These are phyloP conservation scores for Lomographa bimaculata DNA, from an alignment of 2,888 invertebrate genomes.

Conservation along the genomic window DNA sequence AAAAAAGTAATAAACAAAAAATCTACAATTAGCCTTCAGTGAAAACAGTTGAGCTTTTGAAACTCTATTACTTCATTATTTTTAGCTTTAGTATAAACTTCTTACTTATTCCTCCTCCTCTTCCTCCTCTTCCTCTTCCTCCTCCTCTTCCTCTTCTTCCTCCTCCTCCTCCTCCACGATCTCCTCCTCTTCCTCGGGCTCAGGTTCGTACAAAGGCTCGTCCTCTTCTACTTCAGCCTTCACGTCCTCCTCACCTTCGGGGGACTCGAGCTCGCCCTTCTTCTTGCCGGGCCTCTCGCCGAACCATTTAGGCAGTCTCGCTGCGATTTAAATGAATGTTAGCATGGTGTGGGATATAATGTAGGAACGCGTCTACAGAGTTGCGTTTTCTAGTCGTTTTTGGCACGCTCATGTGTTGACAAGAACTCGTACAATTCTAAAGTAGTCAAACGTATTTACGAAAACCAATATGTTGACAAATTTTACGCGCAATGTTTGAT, in stretches of 20 bases:
- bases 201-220: constrained; percentile 86
- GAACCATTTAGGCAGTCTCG: constrained; percentile 97
- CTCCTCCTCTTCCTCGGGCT: constrained; percentile 88
- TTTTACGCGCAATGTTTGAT: too few species aligned
- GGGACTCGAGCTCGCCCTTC: constrained; percentile 93
- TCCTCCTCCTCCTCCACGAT: constrained; percentile 91
- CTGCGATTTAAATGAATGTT: constrained; percentile 62
- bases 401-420: too few species aligned
- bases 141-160: constrained; percentile 88
- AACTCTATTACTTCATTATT: too few species aligned
- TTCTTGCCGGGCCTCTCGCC: constrained; percentile 97
- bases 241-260: constrained; percentile 95
- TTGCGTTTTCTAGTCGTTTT: too few species aligned
- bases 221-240: constrained; percentile 90
- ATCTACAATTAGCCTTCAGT: too few species aligned
- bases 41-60: too few species aligned
- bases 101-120: constrained; percentile 85
- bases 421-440: too few species aligned
- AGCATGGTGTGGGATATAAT: neutral
- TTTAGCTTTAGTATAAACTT: too few species aligned
- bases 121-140: constrained; percentile 86
- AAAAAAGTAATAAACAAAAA: too few species aligned
- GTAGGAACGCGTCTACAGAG: too few species aligned
- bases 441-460: too few species aligned
- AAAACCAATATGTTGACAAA: too few species aligned